Percentiles rank a stretch among this genome's conserved stretches.
These are phyloP conservation scores for Euphydryas editha DNA, from an alignment of 2,888 invertebrate genomes.

Conservation along the genomic window DNA sequence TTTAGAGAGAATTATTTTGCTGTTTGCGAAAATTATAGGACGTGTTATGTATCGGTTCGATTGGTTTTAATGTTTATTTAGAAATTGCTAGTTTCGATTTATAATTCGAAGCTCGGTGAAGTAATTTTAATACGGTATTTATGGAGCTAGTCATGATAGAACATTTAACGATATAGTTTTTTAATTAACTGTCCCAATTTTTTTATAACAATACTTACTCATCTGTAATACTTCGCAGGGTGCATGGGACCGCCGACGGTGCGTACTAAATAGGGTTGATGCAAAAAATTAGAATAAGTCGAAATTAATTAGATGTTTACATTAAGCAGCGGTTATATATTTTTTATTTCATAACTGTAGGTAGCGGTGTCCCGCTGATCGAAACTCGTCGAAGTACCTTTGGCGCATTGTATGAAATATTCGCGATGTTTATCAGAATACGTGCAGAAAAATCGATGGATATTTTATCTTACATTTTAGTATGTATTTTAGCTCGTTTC, in stretches of 20 bases:
- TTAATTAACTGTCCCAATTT: neutral
- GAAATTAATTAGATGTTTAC: conserved; percentile 48
- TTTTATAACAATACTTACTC: conserved; percentile 11
- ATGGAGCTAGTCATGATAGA: neutral
- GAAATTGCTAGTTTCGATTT: conserved; percentile 21
- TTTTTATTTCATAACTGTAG: conserved; percentile 21
- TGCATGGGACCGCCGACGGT: conserved; percentile 46
- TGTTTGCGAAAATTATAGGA: conserved; percentile 41
- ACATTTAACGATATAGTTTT: conserved; percentile 1
- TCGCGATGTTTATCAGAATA: conserved; percentile 37
- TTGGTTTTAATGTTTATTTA: conserved; percentile 33
- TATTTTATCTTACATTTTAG: neutral
- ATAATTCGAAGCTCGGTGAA: conserved; percentile 7
- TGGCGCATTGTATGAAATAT: conserved; percentile 39
- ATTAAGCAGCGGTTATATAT: conserved; percentile 28
- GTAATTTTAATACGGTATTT: conserved; percentile 8
- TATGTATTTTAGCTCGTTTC: neutral
- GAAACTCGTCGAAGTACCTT: conserved; percentile 31
- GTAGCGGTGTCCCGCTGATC: conserved; percentile 42
- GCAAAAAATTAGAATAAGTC: conserved; percentile 50
- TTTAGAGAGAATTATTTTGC: conserved; percentile 42
- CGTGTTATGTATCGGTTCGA: conserved; percentile 27
- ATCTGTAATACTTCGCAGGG: conserved; percentile 1
- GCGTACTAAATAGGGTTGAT: conserved; percentile 42
- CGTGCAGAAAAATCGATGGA: conserved; percentile 29